Base-by-base conservation (phyloP, 2,888 invertebrate genomes). In the Dorcus hopei region DNA sequence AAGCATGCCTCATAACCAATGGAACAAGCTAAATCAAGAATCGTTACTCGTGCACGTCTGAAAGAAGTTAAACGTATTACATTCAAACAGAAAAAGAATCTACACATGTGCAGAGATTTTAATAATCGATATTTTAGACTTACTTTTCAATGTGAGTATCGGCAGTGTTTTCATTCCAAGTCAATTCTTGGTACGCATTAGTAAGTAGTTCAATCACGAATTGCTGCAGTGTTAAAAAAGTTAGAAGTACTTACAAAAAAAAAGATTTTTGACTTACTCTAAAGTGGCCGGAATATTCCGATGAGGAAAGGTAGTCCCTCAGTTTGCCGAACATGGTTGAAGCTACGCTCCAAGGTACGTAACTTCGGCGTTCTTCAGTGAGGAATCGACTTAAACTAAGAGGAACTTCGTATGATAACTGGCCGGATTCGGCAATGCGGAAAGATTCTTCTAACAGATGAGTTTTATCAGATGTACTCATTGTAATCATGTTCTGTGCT, bases 371-470 rank as follows among this genome's bases (percentile, higher is more conserved):
- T 74, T 95, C 95, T 1, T 78, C 77, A 0, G 75, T 73, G 45
- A 96, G 77, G 72, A 91, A 91, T 5, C 81, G 80, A 1, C 87
- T 87, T 64, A 95, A 80, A 42, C 88, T 82, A 62, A 96, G 75
- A 0, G 93, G 88, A 23, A 85, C 73, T 0, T 79, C 76, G 71
- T 91, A 95, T 1, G 83, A 79, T 5, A 92, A 71, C 57, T 84
- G 80, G 0, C 84, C 83, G 0, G 91, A 87, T 63, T 86, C 85
- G 0, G 95, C 93, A 54, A 96, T 77, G 38, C 88, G 86, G 74
- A 94, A 94, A 0, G 85, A 87, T 72, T 97, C 96, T 71, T 93
- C 88, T 6, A 96, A 65, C 8, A 96, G 77, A 70, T 91, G 88
- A 0, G 91, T 86, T 65, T 91, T 84, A 74, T 97, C 95, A 0